These are phyloP conservation scores for Phylloscopus collybita DNA, from an alignment of 2,797 vertebrate genomes.

Conservation along the genomic window DNA sequence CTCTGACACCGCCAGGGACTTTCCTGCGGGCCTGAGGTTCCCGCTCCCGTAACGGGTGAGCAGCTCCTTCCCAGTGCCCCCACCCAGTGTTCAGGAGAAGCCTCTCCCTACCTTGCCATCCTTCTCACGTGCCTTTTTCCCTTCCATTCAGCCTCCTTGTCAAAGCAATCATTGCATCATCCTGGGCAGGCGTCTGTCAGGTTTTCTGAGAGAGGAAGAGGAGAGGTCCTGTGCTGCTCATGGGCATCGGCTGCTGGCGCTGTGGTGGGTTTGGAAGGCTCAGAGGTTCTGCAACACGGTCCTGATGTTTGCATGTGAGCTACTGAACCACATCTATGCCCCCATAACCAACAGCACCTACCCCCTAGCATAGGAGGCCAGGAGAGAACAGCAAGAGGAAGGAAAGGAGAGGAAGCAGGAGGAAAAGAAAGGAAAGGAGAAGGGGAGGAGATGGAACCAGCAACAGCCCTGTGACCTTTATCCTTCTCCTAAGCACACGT, in stretches of 20 bases:
- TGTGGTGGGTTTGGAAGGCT: neutral
- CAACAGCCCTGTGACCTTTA: accelerated
- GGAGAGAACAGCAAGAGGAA: neutral
- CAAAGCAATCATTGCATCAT: neutral
- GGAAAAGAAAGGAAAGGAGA: neutral
- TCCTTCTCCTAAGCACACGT: accelerated
- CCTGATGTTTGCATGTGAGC: no score
- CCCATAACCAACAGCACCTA: neutral
- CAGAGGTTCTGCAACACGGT: neutral
- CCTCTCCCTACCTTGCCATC: slow-evolving; percentile 52
- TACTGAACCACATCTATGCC: neutral
- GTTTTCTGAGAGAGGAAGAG: neutral
- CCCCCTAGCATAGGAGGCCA: accelerated
- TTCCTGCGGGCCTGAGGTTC: neutral
- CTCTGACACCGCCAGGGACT: accelerated
- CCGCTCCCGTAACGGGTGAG: neutral
- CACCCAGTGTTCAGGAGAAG: neutral
- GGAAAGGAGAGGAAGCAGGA: neutral
- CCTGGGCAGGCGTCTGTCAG: accelerated
- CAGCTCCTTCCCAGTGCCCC: neutral
- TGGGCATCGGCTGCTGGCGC: accelerated
- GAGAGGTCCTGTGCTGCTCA: neutral
- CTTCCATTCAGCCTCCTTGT: slow-evolving; percentile 6
- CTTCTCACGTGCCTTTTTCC: neutral
- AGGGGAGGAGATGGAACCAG: neutral